Evolutionary conservation across 2,888 invertebrate genomes (phyloP), one percentile per base, ranked within the genome.

Genomic region (Platynereis dumerilii): DNA sequence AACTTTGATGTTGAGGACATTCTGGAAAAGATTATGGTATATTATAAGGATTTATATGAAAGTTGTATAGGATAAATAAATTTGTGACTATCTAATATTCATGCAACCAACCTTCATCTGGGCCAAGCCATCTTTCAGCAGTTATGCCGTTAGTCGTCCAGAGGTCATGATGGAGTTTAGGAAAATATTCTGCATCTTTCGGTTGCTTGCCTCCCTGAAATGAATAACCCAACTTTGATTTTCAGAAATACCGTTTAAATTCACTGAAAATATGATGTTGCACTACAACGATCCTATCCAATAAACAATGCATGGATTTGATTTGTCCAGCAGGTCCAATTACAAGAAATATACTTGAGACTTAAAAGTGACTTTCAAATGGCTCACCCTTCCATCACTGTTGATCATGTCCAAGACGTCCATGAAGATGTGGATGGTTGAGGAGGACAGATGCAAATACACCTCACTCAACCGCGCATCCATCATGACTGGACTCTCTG

Each of bases 401-500:
- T 39, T 58, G n/a, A 66, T 42, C 27, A 60, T 39, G n/a, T 74
- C 70, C 1, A 67, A 65, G 65, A 87, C 86, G 71, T 86, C 90
- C 74, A 88, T 87, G 45, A 91, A 84, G 17, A 91, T 91, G 73
- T 91, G 90, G 0, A 92, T 87, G 0, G 91, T 90, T 59, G 90
- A 89, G 3, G 91, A 89, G 56, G 91, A 91, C 10, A 93, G 82
- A 74, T 91, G 90, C 17, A 92, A 77, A 76, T 91, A 89, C 20
- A 93, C 85, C 22, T 90, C 88, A 1, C 91, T 90, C 7, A 92
- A 86, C 0, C 87, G 87, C 27, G 89, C 83, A n/a, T 87, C 87
- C 22, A 91, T 88, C 76, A 88, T 88, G 1, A 90, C 86, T 0
- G 90, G 90, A 70, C 90, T 90, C 66, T 91, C 90, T 0, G 87